Percentiles rank a stretch among this genome's conserved stretches.
These are phyloP conservation scores for Sinohyriopsis cumingii DNA, from an alignment of 2,888 invertebrate species.

Conservation along the genomic window DNA sequence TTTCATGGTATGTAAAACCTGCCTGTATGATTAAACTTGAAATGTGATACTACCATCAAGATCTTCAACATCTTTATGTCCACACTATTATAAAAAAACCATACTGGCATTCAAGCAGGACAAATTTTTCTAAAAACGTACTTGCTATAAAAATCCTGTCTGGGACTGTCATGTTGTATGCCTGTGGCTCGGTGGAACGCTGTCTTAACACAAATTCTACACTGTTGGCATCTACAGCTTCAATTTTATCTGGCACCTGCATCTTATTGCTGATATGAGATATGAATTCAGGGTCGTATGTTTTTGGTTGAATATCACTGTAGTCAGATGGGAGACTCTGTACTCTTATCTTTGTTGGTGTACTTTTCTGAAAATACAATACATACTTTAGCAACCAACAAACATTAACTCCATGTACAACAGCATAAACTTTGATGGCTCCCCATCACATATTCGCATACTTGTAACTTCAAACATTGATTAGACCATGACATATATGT, in stretches of 20 bases:
- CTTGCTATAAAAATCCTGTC: constrained; percentile 93
- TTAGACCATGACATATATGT: too few relatives aligned
- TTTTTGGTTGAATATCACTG: constrained; percentile 63
- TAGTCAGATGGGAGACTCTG: constrained; percentile 61
- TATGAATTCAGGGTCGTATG: constrained; percentile 82
- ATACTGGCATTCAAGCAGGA: not conserved
- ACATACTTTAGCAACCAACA: too few relatives aligned
- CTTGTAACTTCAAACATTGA: too few relatives aligned
- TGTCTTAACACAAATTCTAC: not conserved
- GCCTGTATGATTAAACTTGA: too few relatives aligned
- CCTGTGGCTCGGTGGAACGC: constrained; percentile 2
- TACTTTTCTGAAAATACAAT: too few relatives aligned
- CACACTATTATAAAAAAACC: not conserved
- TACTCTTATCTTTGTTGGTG: constrained; percentile 9
- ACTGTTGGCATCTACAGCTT: constrained; percentile 9
- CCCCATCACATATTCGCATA: too few relatives aligned
- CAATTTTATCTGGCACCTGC: constrained; percentile 81
- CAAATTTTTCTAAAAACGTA: constrained; percentile 66
- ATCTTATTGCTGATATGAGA: constrained; percentile 86
- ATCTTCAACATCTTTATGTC: too few relatives aligned
- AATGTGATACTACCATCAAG: too few relatives aligned
- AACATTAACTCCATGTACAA: too few relatives aligned
- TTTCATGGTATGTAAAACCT: too few relatives aligned
- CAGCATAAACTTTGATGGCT: too few relatives aligned
- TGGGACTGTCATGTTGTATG: constrained; percentile 86